Evolutionary conservation across 2,113 vertebrate species (phyloP).

Genomic region (Hippolais icterina): DNA sequence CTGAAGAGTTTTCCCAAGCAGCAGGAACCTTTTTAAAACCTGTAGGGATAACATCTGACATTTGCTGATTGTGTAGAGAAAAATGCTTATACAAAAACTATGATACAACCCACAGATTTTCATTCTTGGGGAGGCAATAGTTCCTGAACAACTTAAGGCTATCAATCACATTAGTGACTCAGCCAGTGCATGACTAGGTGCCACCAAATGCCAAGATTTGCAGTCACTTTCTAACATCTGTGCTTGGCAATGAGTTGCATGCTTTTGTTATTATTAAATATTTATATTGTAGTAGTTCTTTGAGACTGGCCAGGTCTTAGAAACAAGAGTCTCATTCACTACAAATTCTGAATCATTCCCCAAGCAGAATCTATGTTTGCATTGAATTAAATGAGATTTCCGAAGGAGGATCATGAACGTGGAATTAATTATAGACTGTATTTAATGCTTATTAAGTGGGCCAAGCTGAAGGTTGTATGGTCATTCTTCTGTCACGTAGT

Average conservation of each 20-base stretch:
- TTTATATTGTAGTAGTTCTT: conserved; percentile 45
- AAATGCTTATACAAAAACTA: not conserved
- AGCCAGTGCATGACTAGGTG: not conserved
- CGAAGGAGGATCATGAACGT: not conserved
- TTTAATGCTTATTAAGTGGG: not conserved
- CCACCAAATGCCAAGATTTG: conserved; percentile 50
- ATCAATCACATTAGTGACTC: not conserved
- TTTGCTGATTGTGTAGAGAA: not conserved
- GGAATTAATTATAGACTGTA: not conserved
- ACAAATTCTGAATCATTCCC: not conserved
- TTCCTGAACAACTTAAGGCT: not conserved
- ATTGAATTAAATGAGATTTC: not conserved
- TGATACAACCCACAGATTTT: not conserved
- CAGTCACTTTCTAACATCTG: conserved; percentile 19
- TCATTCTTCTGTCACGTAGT: not conserved
- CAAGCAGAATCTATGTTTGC: not conserved
- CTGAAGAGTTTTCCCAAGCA: not conserved
- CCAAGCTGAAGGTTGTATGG: not conserved
- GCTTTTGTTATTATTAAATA: conserved; percentile 49
- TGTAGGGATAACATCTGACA: not conserved
- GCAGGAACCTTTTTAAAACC: not conserved
- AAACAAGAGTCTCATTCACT: conserved; percentile 39
- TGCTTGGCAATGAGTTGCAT: conserved; percentile 33
- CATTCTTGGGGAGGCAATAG: not conserved
- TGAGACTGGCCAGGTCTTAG: conserved; percentile 23